Evolutionary conservation across 2,888 invertebrate species (phyloP).

Genomic region (Tachina lurida): DNA sequence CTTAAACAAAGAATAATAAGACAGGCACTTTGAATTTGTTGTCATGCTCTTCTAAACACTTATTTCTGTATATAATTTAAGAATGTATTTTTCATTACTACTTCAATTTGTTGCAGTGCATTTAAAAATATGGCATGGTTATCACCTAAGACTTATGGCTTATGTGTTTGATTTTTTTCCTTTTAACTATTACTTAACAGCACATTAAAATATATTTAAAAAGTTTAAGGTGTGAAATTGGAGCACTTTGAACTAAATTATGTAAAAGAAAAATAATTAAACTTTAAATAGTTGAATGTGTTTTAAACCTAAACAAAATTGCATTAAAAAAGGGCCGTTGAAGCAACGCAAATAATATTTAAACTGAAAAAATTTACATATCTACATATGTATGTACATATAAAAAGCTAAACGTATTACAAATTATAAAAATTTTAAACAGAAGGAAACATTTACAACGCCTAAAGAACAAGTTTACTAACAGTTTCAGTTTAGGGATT

Average conservation of each 20-base stretch:
- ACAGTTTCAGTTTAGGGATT: slow-evolving; percentile 10
- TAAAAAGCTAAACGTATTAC: neutral
- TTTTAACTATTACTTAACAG: slow-evolving; percentile 33
- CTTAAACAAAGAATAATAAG: no score
- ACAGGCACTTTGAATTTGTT: no score
- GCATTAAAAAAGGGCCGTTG: no score
- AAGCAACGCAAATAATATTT: neutral
- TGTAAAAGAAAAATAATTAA: slow-evolving; percentile 19
- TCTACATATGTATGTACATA: neutral
- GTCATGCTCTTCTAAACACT: no score
- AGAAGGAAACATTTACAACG: neutral
- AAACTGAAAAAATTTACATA: neutral
- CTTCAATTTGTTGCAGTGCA: slow-evolving; percentile 27
- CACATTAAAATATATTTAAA: slow-evolving; percentile 31
- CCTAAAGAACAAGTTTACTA: neutral
- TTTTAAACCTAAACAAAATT: neutral
- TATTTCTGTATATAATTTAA: no score
- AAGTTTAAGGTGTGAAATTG: slow-evolving; percentile 63
- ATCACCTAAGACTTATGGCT: slow-evolving; percentile 31
- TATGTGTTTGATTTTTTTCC: slow-evolving; percentile 8
- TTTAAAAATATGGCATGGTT: slow-evolving; percentile 41
- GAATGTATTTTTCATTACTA: neutral
- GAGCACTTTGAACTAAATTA: slow-evolving; percentile 60
- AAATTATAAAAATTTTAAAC: neutral
- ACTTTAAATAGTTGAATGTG: neutral